Conservation (phyloP, 2,113 vertebrate species). For the Ramphastos sulfuratus region DNA sequence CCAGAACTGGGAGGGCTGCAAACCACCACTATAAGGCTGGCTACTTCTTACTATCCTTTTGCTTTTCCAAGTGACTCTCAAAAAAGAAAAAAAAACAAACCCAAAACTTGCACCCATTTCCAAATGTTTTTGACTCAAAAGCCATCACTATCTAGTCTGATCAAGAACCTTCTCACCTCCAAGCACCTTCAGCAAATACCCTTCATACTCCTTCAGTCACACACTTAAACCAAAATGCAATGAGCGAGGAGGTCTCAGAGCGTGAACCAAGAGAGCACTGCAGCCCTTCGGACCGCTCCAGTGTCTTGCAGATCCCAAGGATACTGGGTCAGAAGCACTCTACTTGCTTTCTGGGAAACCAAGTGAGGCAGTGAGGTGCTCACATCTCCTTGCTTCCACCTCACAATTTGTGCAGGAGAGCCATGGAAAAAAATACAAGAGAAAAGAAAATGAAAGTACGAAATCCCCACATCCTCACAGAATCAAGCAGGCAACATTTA, state of each 20-base stretch:
- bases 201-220: neutral
- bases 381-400: neutral
- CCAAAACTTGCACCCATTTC: neutral
- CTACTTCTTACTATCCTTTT: neutral
- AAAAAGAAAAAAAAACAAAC: neutral
- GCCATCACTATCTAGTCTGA: neutral
- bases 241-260: neutral
- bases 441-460: neutral
- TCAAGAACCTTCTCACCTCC: neutral
- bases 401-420: neutral
- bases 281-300: neutral
- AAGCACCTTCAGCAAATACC: neutral
- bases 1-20: neutral
- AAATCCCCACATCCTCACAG: neutral
- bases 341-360: neutral
- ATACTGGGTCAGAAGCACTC: neutral
- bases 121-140: neutral
- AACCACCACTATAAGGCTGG: neutral
- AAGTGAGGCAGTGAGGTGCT: neutral
- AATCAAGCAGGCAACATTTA: neutral
- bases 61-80: neutral
- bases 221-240: neutral
- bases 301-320: neutral
- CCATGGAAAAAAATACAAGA: neutral
- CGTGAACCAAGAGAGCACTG: neutral